Evolutionary conservation across 2,113 vertebrate species (phyloP).

Genomic region (Semnornis frantzii): DNA sequence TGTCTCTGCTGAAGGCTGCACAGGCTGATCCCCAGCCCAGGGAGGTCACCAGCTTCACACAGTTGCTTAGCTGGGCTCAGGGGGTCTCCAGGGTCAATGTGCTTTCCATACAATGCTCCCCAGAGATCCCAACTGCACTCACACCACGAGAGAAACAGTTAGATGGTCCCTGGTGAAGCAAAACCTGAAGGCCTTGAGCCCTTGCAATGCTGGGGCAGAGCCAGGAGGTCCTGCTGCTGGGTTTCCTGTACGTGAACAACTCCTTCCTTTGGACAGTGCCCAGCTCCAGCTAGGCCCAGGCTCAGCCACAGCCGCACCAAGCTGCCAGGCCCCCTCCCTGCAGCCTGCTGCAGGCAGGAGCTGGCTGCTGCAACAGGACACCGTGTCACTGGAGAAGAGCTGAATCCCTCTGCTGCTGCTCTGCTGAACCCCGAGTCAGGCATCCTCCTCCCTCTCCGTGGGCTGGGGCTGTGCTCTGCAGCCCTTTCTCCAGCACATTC

Average conservation of each 20-base stretch:
- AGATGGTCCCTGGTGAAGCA: not conserved
- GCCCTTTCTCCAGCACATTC: slow-evolving; percentile 11
- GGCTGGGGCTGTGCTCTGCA: not conserved
- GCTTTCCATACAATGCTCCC: not conserved
- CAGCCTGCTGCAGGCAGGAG: not conserved
- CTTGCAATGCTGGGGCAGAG: not conserved
- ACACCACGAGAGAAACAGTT: not conserved
- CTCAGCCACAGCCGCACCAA: not conserved
- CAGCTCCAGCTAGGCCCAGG: not conserved
- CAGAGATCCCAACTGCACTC: not conserved
- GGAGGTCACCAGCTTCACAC: not conserved
- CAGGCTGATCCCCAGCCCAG: not conserved
- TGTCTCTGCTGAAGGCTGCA: not conserved
- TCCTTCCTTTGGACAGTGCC: slow-evolving; percentile 46
- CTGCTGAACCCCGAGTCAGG: not conserved
- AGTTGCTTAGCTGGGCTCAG: not conserved
- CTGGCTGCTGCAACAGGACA: slow-evolving; percentile 65
- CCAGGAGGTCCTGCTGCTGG: slow-evolving; percentile 43
- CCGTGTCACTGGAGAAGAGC: slow-evolving; percentile 27
- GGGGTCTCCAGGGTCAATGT: not conserved
- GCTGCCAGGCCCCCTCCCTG: not conserved
- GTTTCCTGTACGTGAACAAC: slow-evolving; percentile 39
- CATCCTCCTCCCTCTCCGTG: not conserved
- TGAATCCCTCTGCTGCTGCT: not conserved
- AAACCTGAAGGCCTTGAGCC: not conserved